These are phyloP conservation scores for Clamator glandarius DNA, from an alignment of 2,797 vertebrate genomes.

Conservation along the genomic window DNA sequence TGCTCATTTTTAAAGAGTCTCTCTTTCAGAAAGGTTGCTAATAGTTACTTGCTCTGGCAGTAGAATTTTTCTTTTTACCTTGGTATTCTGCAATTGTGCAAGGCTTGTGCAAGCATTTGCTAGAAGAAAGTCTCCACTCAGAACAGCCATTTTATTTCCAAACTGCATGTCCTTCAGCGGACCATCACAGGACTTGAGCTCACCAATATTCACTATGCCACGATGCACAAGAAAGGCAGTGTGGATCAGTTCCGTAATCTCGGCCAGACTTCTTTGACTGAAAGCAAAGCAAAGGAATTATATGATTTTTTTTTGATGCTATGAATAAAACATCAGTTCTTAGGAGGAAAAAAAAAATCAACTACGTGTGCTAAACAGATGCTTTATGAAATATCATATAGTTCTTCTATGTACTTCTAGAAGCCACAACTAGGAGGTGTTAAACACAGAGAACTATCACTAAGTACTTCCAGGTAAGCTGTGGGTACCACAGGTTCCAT, in stretches of 20 bases:
- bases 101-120: constrained; percentile 94
- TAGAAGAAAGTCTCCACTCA: constrained; percentile 96
- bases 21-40: not conserved
- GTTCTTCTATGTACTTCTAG: not conserved
- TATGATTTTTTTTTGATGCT: not conserved
- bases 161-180: constrained; percentile 96
- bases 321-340: not conserved
- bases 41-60: not conserved
- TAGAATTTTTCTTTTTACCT: constrained; percentile 80
- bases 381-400: not conserved
- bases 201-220: constrained; percentile 92
- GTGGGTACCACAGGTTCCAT: not conserved
- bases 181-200: constrained; percentile 89
- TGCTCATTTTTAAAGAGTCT: not conserved
- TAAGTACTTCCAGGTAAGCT: not conserved
- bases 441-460: not conserved
- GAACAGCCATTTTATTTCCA: constrained; percentile 97
- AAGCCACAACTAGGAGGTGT: not conserved
- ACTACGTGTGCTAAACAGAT: not conserved
- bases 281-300: constrained; percentile 40
- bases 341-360: accelerated
- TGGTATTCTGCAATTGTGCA: constrained; percentile 92
- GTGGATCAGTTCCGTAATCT: constrained; percentile 97
- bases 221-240: constrained; percentile 97
- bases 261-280: constrained; percentile 95